Conservation (phyloP, 2,888 invertebrate genomes). For the Stenolophus ochropezus region DNA sequence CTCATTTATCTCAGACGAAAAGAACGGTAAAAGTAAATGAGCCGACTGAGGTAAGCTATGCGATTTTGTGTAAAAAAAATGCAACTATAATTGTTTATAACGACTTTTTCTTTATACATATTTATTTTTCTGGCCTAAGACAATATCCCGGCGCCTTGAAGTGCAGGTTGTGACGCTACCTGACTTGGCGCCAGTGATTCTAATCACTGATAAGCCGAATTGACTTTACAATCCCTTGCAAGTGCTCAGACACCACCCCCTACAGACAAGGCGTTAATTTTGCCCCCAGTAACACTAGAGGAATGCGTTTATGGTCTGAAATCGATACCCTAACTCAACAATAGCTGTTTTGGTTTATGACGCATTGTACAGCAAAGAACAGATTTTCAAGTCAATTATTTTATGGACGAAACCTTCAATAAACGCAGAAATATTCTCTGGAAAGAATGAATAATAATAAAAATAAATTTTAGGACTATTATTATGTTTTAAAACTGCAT, state of each 20-base stretch:
- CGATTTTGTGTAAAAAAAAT: no score
- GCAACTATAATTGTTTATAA: no score
- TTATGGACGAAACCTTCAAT: background rate
- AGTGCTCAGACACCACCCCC: background rate
- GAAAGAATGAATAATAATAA: no score
- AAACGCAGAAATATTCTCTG: no score
- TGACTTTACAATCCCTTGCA: constrained; percentile 38
- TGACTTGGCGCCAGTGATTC: constrained; percentile 51
- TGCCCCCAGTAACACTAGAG: background rate
- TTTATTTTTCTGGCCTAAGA: background rate
- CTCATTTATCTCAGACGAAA: no score
- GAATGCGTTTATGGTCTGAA: background rate
- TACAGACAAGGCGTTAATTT: background rate
- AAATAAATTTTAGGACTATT: no score
- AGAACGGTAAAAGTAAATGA: no score
- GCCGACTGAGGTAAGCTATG: no score
- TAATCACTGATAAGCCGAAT: constrained; percentile 57
- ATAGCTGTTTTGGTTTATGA: background rate
- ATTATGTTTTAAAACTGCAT: no score
- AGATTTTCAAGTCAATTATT: background rate
- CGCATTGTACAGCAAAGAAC: background rate
- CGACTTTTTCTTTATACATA: no score
- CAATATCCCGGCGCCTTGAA: background rate
- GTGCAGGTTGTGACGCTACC: background rate
- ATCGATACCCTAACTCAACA: background rate